These are phyloP conservation scores for Alsophila aescularia DNA, from an alignment of 2,888 invertebrate genomes.

Conservation along the genomic window DNA sequence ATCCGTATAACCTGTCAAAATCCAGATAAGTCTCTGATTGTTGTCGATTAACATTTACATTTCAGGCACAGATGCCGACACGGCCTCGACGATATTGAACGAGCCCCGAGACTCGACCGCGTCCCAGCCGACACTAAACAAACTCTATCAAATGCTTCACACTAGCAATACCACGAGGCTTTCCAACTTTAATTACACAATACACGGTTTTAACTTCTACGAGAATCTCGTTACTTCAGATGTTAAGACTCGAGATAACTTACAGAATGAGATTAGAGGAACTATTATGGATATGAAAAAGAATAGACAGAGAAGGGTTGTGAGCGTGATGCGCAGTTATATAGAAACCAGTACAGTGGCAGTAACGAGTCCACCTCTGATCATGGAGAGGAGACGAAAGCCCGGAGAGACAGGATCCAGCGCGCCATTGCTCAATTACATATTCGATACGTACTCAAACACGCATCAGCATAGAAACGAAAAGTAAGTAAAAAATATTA, in stretches of 20 bases:
- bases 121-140: constrained; percentile 69
- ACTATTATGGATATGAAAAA: constrained; percentile 45
- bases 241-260: not conserved
- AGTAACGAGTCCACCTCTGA: constrained; percentile 46
- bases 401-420: constrained; percentile 75
- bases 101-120: constrained; percentile 49
- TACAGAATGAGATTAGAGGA: constrained; percentile 28
- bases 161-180: constrained; percentile 56
- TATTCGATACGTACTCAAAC: constrained; percentile 77
- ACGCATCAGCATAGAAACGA: constrained; percentile 76
- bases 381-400: constrained; percentile 63
- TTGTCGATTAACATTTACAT: constrained; percentile 36
- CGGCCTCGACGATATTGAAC: constrained; percentile 54
- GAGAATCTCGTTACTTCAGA: constrained; percentile 28
- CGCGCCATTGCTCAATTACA: constrained; percentile 75
- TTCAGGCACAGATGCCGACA: constrained; percentile 73
- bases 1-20: constrained; percentile 14
- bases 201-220: constrained; percentile 52
- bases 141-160: constrained; percentile 76
- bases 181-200: constrained; percentile 58
- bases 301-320: constrained; percentile 60
- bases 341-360: constrained; percentile 48
- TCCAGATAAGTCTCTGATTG: constrained; percentile 8
- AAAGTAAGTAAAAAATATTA: constrained; percentile 56
- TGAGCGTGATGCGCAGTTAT: constrained; percentile 54